phyloP scores from a whole-genome alignment of 2,113 vertebrate species.

The Bos indicus region DNA sequence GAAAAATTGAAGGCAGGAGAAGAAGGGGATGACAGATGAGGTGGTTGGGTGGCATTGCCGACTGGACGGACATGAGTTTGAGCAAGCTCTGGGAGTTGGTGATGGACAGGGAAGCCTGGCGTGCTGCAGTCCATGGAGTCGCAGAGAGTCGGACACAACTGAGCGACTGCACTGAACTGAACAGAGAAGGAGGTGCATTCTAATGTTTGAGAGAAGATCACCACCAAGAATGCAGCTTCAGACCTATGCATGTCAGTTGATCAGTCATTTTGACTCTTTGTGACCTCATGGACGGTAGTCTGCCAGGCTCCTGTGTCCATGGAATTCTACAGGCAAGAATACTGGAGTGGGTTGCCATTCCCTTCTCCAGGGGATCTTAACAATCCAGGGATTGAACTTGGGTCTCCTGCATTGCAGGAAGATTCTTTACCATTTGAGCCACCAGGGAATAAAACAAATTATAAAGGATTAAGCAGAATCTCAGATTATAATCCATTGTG shows the following conservation, averaged over 20 bases:
- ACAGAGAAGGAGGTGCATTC: not conserved
- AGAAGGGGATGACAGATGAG: not conserved
- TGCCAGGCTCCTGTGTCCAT: not conserved
- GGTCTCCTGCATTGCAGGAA: not conserved
- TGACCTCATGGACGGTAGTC: not conserved
- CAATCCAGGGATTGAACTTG: not conserved
- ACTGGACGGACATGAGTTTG: not conserved
- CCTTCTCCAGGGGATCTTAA: not conserved
- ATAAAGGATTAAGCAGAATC: not conserved
- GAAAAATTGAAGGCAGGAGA: not conserved
- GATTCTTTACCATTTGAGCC: not conserved
- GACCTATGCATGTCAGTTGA: not conserved
- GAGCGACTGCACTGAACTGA: not conserved
- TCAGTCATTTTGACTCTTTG: not conserved
- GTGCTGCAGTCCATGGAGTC: not conserved
- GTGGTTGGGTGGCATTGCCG: not conserved
- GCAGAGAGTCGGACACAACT: accelerated
- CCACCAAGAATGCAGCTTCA: not conserved
- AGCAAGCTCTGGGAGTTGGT: accelerated
- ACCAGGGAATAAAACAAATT: not conserved
- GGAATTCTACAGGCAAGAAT: not conserved
- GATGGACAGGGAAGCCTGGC: not conserved
- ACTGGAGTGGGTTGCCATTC: not conserved
- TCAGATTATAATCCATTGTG: not conserved
- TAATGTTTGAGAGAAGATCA: not conserved